These are phyloP conservation scores for Linurgus olivaceus DNA, from an alignment of 2,797 vertebrate genomes.

Conservation along the genomic window DNA sequence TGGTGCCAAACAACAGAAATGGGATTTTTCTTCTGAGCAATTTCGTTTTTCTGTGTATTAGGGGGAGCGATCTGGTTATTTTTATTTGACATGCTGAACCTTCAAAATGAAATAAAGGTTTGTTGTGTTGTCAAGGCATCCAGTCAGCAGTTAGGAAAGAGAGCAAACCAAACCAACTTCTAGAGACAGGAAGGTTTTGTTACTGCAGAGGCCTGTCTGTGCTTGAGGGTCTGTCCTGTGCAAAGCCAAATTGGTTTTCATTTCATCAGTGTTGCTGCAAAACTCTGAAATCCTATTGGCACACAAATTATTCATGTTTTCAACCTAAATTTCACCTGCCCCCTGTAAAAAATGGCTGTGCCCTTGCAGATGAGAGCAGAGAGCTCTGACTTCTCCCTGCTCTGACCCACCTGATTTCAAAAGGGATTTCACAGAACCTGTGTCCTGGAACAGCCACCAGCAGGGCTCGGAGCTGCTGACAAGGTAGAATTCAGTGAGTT, in stretches of 20 bases:
- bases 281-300: background rate
- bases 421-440: background rate
- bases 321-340: background rate
- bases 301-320: background rate
- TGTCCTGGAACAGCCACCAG: background rate
- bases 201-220: fast-evolving
- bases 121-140: constrained; percentile 3
- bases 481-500: background rate
- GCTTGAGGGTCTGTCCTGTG: background rate
- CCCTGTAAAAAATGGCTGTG: background rate
- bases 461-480: no score
- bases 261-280: background rate
- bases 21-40: background rate
- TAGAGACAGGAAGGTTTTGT: background rate
- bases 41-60: background rate
- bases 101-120: background rate
- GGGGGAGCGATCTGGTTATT: background rate
- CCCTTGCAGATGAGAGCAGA: background rate
- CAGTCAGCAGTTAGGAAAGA: background rate
- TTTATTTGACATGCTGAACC: background rate
- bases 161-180: background rate
- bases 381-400: background rate
- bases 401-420: background rate
- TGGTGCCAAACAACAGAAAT: background rate
- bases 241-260: background rate